A percentile compares a stretch with the other conserved stretches of the same genome.
Conservation (phyloP, 92 coral and sea anemone species). For the Palythoa caribaeorum region DNA sequence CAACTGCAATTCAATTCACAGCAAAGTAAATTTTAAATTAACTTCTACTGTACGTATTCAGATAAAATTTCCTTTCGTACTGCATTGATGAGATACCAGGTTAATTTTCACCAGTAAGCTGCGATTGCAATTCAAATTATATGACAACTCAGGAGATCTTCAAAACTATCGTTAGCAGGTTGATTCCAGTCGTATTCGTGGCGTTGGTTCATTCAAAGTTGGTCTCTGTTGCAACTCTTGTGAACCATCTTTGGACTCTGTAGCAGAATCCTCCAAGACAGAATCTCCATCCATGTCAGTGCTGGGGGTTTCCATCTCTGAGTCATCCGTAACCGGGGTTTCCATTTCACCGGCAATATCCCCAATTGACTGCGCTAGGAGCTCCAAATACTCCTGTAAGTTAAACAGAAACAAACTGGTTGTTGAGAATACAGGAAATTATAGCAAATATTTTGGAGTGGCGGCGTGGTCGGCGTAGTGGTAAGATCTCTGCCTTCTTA, state of each 20-base stretch:
- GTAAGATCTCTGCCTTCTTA: too few relatives aligned
- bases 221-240: constrained; percentile 23
- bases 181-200: constrained; percentile 41
- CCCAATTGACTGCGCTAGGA: constrained; percentile 83
- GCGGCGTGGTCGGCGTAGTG: too few relatives aligned
- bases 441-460: neutral
- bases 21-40: neutral
- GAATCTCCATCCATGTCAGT: constrained; percentile 32
- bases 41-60: neutral
- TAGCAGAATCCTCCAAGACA: constrained; percentile 29
- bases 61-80: neutral
- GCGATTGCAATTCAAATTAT: neutral
- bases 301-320: constrained; percentile 60
- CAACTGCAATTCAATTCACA: neutral
- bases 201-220: constrained; percentile 6
- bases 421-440: neutral
- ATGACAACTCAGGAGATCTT: neutral
- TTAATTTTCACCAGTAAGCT: neutral
- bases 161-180: neutral
- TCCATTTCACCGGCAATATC: constrained; percentile 84
- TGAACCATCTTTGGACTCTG: constrained; percentile 18
- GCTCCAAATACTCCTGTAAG: constrained; percentile 88
- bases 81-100: neutral
- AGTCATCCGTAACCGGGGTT: constrained; percentile 86
- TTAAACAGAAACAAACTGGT: neutral